Conservation (phyloP, 2,888 invertebrate species). For the Chelonus formosanus region DNA sequence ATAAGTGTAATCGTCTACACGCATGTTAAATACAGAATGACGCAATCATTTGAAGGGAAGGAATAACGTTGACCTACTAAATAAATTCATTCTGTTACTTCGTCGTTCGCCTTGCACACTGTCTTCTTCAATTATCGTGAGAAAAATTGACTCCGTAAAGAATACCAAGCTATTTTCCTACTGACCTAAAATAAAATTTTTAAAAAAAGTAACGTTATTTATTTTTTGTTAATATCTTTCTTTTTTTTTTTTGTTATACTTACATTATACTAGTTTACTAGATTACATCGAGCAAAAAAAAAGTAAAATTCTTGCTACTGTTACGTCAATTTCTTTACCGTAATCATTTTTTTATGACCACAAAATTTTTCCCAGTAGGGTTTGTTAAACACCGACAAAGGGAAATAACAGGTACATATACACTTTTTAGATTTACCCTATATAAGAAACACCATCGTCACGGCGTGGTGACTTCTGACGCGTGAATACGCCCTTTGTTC, state of each 20-base stretch:
- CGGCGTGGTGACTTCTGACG: constrained; percentile 58
- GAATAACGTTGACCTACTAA: constrained; percentile 58
- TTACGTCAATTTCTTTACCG: no score
- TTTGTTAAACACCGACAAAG: constrained; percentile 1
- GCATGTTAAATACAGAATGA: constrained; percentile 42
- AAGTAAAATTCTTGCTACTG: no score
- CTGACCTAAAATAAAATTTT: neutral
- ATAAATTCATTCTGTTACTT: constrained; percentile 38
- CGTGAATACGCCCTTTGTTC: constrained; percentile 55
- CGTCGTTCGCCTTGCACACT: constrained; percentile 16
- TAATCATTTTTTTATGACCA: no score
- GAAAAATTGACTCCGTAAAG: neutral
- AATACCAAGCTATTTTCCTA: constrained; percentile 5
- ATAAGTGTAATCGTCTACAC: constrained; percentile 4
- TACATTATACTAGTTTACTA: no score
- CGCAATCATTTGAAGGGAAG: constrained; percentile 54
- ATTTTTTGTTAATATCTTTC: no score
- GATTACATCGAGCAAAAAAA: no score
- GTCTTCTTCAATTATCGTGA: constrained; percentile 31
- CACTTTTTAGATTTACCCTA: constrained; percentile 23
- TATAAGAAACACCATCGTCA: constrained; percentile 44
- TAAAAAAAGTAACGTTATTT: no score
- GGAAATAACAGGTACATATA: constrained; percentile 7
- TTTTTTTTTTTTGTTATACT: no score
- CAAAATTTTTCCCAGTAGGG: neutral